Evolutionary conservation across 2,888 invertebrate species (phyloP).

Genomic region (Dasysyrphus tricinctus): DNA sequence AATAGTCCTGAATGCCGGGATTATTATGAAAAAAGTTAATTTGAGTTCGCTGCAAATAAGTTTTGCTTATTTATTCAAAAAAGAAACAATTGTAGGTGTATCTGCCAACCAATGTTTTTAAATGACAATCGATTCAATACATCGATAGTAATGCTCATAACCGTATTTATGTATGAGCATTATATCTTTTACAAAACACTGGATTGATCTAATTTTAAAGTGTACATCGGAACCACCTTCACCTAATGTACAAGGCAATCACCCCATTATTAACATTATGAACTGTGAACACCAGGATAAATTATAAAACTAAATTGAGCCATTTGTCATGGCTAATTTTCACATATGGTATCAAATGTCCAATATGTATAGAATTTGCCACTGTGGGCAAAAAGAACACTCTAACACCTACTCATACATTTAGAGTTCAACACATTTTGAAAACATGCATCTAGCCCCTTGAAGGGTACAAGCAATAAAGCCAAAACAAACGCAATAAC

Average conservation of each 20-base stretch:
- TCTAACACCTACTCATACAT: conserved; percentile 55
- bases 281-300: conserved; percentile 43
- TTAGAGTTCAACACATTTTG: conserved; percentile 39
- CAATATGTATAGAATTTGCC: conserved; percentile 40
- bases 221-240: conserved; percentile 27
- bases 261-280: conserved; percentile 50
- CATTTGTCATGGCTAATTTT: conserved; percentile 84
- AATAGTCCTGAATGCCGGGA: no score
- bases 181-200: background rate
- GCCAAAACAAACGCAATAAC: conserved; percentile 71
- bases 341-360: conserved; percentile 83
- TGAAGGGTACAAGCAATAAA: conserved; percentile 63
- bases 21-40: no score
- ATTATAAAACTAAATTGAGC: conserved; percentile 82
- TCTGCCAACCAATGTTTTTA: no score
- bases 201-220: conserved; percentile 52
- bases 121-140: no score
- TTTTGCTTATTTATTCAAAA: no score
- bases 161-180: no score
- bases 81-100: no score
- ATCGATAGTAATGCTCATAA: no score
- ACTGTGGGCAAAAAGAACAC: conserved; percentile 40
- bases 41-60: no score
- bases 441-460: conserved; percentile 29
- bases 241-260: background rate